phyloP scores from a whole-genome alignment of 2,888 invertebrate species.

The Spodoptera picta region DNA sequence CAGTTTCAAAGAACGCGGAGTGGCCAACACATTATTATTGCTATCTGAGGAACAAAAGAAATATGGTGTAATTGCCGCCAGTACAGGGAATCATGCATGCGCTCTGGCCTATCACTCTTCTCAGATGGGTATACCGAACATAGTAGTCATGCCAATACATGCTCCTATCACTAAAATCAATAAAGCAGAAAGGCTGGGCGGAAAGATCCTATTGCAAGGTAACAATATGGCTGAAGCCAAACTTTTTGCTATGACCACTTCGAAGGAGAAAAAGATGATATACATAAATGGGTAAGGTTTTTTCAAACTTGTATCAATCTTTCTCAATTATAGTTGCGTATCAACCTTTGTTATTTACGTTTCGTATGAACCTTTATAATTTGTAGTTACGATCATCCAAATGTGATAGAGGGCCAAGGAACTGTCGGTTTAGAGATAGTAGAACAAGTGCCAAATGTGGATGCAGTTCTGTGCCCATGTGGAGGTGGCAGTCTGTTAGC shows the following conservation, averaged over 20 bases:
- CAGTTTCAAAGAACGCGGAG: constrained; percentile 98
- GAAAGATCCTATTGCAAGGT: constrained; percentile 88
- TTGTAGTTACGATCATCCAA: constrained; percentile 96
- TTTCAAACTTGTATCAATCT: too few relatives aligned
- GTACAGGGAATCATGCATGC: constrained; percentile 97
- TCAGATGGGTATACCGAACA: constrained; percentile 91
- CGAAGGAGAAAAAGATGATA: constrained; percentile 91
- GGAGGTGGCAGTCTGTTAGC: constrained; percentile 98
- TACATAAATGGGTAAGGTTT: constrained; percentile 95
- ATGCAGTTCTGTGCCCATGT: constrained; percentile 96
- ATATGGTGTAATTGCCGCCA: constrained; percentile 95
- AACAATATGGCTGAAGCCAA: constrained; percentile 94
- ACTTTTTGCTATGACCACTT: constrained; percentile 91
- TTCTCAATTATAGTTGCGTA: constrained; percentile 91
- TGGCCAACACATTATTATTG: constrained; percentile 93
- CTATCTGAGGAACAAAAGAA: constrained; percentile 92
- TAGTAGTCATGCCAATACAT: constrained; percentile 96
- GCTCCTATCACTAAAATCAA: constrained; percentile 97
- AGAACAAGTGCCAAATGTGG: constrained; percentile 95
- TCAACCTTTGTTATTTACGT: constrained; percentile 89
- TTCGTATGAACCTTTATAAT: background rate
- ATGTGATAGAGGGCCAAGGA: constrained; percentile 98
- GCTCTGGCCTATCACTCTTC: constrained; percentile 92
- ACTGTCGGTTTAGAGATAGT: constrained; percentile 97
- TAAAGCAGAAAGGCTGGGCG: constrained; percentile 69